Evolutionary conservation across 2,888 invertebrate genomes (phyloP).

Genomic region (Hypomecis atomaria): DNA sequence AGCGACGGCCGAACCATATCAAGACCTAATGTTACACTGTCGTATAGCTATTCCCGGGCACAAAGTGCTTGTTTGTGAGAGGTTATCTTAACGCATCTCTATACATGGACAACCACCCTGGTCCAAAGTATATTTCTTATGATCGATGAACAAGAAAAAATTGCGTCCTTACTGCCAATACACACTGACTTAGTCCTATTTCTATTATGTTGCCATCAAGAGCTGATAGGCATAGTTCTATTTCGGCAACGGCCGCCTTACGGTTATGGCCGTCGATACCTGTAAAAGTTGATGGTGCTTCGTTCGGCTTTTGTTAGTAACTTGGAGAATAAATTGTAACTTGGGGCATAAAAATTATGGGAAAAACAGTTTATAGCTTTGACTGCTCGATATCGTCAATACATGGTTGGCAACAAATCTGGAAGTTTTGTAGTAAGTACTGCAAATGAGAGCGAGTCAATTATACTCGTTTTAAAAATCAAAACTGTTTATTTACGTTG

Average conservation of each 20-base stretch:
- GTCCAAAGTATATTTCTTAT: no score
- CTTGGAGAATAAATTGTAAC: slow-evolving; percentile 21
- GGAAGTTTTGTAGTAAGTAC: no score
- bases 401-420: not conserved
- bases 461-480: no score
- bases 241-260: slow-evolving; percentile 30
- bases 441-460: no score
- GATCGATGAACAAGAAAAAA: not conserved
- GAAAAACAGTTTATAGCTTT: not conserved
- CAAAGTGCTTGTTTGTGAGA: no score
- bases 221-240: slow-evolving; percentile 35
- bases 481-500: no score
- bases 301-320: slow-evolving; percentile 24
- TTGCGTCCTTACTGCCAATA: slow-evolving; percentile 13
- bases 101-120: no score
- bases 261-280: slow-evolving; percentile 23
- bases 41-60: no score
- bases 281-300: slow-evolving; percentile 24
- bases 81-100: no score
- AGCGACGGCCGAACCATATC: no score
- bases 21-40: no score
- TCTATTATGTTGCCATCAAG: slow-evolving; percentile 26
- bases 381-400: not conserved
- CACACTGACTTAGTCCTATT: slow-evolving; percentile 10
- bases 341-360: slow-evolving; percentile 16